Percentiles rank a stretch among this genome's conserved stretches.
phyloP scores from a whole-genome alignment of 2,888 invertebrate species.

The Dryobota labecula region DNA sequence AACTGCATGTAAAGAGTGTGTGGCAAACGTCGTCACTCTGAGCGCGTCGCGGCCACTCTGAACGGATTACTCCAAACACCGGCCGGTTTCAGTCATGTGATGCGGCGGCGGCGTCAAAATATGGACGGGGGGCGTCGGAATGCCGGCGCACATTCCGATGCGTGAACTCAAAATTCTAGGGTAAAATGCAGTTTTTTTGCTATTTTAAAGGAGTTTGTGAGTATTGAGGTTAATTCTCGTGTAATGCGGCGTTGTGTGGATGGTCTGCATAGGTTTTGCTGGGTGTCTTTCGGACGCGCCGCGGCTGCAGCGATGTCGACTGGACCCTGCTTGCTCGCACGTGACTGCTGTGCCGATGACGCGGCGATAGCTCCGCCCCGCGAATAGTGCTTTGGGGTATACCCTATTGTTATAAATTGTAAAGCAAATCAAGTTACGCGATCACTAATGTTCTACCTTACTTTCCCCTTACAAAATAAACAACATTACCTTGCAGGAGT shows the following conservation, averaged over 20 bases:
- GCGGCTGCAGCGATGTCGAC: conserved; percentile 24
- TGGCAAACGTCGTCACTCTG: conserved; percentile 69
- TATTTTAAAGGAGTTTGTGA: not conserved
- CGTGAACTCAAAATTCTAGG: conserved; percentile 40
- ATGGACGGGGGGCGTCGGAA: conserved; percentile 76
- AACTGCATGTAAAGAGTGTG: conserved; percentile 69
- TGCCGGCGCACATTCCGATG: conserved; percentile 68
- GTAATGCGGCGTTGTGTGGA: not conserved
- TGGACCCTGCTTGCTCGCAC: conserved; percentile 80
- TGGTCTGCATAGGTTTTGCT: conserved; percentile 10
- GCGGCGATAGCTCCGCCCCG: conserved; percentile 55
- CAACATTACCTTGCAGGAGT: no score
- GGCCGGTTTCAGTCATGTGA: conserved; percentile 83
- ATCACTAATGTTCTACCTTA: not conserved
- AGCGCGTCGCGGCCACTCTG: conserved; percentile 76
- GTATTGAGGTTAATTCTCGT: not conserved
- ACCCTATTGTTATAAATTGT: conserved; percentile 59
- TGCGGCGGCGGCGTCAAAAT: conserved; percentile 79
- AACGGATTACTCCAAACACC: conserved; percentile 70
- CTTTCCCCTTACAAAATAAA: no score
- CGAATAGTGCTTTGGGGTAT: conserved; percentile 47
- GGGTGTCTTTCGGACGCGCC: not conserved
- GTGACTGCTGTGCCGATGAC: conserved; percentile 73
- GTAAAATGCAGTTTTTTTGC: conserved; percentile 20
- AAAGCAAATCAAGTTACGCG: not conserved